Conservation (phyloP, 2,113 vertebrate genomes). For the Cervus canadensis region DNA sequence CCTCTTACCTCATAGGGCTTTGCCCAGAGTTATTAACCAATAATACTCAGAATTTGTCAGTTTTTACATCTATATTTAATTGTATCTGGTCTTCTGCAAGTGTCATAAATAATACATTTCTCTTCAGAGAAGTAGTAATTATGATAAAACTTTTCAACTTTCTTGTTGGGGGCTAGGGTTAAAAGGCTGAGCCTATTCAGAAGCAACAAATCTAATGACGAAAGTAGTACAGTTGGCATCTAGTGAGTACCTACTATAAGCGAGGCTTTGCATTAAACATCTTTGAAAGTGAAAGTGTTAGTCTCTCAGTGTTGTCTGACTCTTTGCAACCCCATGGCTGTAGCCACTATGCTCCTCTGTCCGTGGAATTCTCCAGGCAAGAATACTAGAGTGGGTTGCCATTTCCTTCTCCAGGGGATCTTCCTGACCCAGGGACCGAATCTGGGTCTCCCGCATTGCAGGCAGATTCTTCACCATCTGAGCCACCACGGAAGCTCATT, state of each 20-base stretch:
- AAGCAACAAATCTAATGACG: neutral
- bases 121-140: neutral
- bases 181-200: neutral
- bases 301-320: neutral
- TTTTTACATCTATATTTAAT: slow-evolving; percentile 21
- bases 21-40: neutral
- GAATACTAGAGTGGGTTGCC: neutral
- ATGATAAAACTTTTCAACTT: neutral
- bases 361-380: neutral
- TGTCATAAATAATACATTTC: neutral
- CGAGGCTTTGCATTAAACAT: neutral
- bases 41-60: neutral
- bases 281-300: neutral
- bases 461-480: neutral
- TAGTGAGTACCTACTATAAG: neutral
- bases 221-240: neutral
- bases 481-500: neutral
- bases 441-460: neutral
- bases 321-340: neutral
- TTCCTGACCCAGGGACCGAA: neutral
- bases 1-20: neutral
- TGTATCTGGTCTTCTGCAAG: neutral
- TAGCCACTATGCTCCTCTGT: neutral
- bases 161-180: neutral
- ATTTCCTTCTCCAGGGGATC: neutral